Percentiles rank a stretch among this genome's conserved stretches.
These are phyloP conservation scores for Episyrphus balteatus DNA, from an alignment of 1,140 invertebrate genomes.

Conservation along the genomic window DNA sequence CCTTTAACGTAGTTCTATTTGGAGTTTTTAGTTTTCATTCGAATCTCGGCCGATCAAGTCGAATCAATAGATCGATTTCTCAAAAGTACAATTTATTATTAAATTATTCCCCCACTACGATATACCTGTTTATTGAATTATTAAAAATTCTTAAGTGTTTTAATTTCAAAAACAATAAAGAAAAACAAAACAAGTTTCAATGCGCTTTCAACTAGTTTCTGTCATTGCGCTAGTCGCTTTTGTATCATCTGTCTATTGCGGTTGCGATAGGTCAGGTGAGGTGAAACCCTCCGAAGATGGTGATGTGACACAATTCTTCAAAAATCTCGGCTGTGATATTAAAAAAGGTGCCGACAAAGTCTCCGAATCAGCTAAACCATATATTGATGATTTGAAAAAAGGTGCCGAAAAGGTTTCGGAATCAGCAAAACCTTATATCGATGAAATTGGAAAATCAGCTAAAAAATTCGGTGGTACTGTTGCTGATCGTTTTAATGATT, in stretches of 20 bases:
- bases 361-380: conserved; percentile 18
- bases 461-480: conserved; percentile 22
- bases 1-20: too few relatives aligned
- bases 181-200: conserved; percentile 1
- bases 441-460: conserved; percentile 21
- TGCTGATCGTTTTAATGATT: conserved; percentile 23
- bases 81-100: too few relatives aligned
- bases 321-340: conserved; percentile 24
- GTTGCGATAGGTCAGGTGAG: conserved; percentile 12
- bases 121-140: too few relatives aligned
- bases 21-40: too few relatives aligned
- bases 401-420: conserved; percentile 21
- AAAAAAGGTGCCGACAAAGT: conserved; percentile 22
- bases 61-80: too few relatives aligned
- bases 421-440: conserved; percentile 21
- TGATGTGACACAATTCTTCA: conserved; percentile 24
- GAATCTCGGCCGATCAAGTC: too few relatives aligned
- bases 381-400: too few relatives aligned
- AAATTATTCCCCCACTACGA: too few relatives aligned
- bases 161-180: conserved; percentile 1
- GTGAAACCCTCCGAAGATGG: conserved; percentile 21
- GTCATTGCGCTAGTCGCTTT: conserved; percentile 10
- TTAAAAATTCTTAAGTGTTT: too few relatives aligned
- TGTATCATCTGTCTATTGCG: conserved; percentile 8
- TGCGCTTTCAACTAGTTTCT: conserved; percentile 6